Conservation (phyloP, 2,113 vertebrate genomes). For the Sisor rabdophorus region DNA sequence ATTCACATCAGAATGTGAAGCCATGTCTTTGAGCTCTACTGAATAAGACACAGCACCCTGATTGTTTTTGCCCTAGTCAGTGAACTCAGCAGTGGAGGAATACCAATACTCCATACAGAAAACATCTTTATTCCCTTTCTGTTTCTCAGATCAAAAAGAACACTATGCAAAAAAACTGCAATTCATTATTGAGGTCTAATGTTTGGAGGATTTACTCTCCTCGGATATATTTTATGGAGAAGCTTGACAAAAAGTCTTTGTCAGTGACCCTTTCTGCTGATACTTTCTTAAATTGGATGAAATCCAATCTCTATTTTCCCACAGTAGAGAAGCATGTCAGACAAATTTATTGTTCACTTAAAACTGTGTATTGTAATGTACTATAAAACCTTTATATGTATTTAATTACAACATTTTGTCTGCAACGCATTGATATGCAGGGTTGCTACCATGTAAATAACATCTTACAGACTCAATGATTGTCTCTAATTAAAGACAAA, state of each 20-base stretch:
- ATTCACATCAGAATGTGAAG: slow-evolving; percentile 11
- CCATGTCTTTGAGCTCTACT: slow-evolving; percentile 33
- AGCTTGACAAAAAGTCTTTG: slow-evolving; percentile 21
- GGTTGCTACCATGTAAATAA: slow-evolving; percentile 43
- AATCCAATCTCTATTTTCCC: neutral
- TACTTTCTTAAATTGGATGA: slow-evolving; percentile 9
- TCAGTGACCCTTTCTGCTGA: slow-evolving; percentile 15
- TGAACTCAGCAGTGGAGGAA: slow-evolving; percentile 60
- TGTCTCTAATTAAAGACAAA: slow-evolving; percentile 34
- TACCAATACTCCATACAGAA: slow-evolving; percentile 60
- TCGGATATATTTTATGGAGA: neutral
- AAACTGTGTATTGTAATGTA: slow-evolving; percentile 13
- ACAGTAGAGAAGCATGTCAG: neutral
- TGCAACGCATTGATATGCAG: slow-evolving; percentile 27
- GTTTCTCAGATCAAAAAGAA: slow-evolving; percentile 44
- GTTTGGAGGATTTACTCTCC: neutral
- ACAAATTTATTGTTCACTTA: neutral
- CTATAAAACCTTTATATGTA: neutral
- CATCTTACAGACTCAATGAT: slow-evolving; percentile 16
- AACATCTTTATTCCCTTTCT: slow-evolving; percentile 52
- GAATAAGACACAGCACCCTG: slow-evolving; percentile 35
- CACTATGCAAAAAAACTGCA: slow-evolving; percentile 44
- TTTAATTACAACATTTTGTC: slow-evolving; percentile 26
- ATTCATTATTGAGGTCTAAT: slow-evolving; percentile 31
- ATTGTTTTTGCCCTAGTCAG: slow-evolving; percentile 48